Evolutionary conservation across 2,888 invertebrate species (phyloP).

Genomic region (Calameuta idolon): DNA sequence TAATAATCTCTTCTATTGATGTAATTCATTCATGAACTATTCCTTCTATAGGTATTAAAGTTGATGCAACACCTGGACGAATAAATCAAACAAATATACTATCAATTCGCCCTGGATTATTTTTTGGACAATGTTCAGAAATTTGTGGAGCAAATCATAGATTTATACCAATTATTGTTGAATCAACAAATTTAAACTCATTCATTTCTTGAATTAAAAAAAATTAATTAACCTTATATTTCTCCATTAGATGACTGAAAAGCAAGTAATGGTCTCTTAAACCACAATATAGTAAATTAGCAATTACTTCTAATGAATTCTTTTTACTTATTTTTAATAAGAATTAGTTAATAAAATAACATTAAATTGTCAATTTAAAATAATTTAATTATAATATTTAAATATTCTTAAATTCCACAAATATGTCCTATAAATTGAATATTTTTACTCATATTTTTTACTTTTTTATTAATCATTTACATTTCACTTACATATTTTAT

Average conservation of each 20-base stretch:
- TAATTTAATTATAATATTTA: constrained; percentile 65
- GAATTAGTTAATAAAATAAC: constrained; percentile 37
- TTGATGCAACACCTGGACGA: constrained; percentile 76
- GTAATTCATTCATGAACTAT: constrained; percentile 78
- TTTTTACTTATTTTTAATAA: no score
- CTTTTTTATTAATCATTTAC: no score
- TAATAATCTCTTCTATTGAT: constrained; percentile 74
- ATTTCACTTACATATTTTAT: no score
- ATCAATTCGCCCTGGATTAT: constrained; percentile 75
- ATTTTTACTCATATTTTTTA: no score
- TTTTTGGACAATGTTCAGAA: constrained; percentile 84
- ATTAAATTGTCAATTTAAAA: constrained; percentile 38
- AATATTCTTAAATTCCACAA: constrained; percentile 78
- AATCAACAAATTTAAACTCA: constrained; percentile 67
- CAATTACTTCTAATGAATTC: constrained; percentile 76
- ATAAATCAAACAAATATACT: constrained; percentile 75
- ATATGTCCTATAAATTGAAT: constrained; percentile 76
- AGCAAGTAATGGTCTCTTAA: constrained; percentile 77
- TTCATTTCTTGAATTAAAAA: no score
- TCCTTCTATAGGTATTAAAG: constrained; percentile 71
- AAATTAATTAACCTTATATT: no score
- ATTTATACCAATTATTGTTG: constrained; percentile 81
- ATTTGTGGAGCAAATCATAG: constrained; percentile 85
- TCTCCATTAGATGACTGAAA: constrained; percentile 75
- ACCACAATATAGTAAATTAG: constrained; percentile 38